Percentiles rank a stretch among this genome's conserved stretches.
Conservation (phyloP, 1,140 invertebrate genomes). For the Monomorium pharaonis region DNA sequence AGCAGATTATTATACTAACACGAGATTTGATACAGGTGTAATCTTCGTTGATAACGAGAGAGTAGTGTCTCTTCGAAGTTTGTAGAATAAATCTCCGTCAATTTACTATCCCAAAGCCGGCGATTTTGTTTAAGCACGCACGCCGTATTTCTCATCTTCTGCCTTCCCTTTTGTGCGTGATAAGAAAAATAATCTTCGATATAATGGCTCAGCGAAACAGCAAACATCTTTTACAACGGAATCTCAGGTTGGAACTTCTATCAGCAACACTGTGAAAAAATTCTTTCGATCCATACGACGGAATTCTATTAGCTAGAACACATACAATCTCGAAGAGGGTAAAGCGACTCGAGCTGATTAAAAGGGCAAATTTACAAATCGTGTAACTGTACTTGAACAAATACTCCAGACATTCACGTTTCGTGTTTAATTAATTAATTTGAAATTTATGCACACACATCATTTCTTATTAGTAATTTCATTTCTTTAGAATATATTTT, state of each 20-base stretch:
- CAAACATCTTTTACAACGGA: constrained; percentile 41
- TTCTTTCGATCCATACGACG: constrained; percentile 28
- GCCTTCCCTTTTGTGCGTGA: constrained; percentile 20
- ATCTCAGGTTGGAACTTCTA: background rate
- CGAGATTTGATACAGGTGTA: background rate
- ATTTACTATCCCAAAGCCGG: constrained; percentile 16
- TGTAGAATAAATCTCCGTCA: constrained; percentile 24
- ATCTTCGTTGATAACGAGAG: background rate
- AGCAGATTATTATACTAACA: background rate
- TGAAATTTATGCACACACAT: background rate
- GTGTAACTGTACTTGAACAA: constrained; percentile 18
- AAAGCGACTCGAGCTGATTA: constrained; percentile 1
- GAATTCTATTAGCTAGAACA: constrained; percentile 39
- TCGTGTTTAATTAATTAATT: constrained; percentile 38
- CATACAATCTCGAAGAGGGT: constrained; percentile 41
- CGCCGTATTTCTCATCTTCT: constrained; percentile 34
- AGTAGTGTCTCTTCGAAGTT: background rate
- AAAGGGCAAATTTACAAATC: constrained; percentile 36
- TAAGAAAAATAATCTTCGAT: constrained; percentile 65
- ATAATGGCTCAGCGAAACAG: constrained; percentile 38
- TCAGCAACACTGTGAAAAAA: background rate
- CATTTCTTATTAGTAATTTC: background rate
- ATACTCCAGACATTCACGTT: background rate
- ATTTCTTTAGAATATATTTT: background rate
- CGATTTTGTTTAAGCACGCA: constrained; percentile 65